A percentile compares a stretch with the other conserved stretches of the same genome.
Evolutionary conservation across 2,888 invertebrate genomes (phyloP).

Genomic region (Monopis laevigella): DNA sequence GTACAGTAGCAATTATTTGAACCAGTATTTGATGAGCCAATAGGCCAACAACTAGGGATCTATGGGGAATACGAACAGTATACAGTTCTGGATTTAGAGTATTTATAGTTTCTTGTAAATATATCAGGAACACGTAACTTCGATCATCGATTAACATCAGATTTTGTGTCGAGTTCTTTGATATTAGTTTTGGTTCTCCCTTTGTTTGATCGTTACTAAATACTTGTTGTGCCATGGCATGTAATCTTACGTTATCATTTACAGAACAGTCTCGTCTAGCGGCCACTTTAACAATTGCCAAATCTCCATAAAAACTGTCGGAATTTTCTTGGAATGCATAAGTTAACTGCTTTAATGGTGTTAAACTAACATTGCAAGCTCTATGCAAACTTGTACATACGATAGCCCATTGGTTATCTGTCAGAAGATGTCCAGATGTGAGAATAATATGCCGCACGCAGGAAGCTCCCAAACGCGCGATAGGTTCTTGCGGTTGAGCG

Average conservation of each 20-base stretch:
- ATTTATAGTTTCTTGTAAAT: constrained; percentile 77
- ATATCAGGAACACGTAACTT: constrained; percentile 88
- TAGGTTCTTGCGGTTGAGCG: constrained; percentile 88
- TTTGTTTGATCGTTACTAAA: constrained; percentile 68
- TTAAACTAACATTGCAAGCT: constrained; percentile 87
- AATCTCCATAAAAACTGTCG: constrained; percentile 93
- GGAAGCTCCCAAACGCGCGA: constrained; percentile 91
- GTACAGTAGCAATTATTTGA: constrained; percentile 87
- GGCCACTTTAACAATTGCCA: constrained; percentile 92
- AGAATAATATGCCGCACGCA: constrained; percentile 88
- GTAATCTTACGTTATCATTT: constrained; percentile 84
- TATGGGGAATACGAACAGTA: constrained; percentile 86
- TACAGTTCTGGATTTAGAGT: constrained; percentile 79
- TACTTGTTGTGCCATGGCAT: constrained; percentile 91
- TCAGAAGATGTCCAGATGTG: constrained; percentile 83
- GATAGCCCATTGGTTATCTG: constrained; percentile 87
- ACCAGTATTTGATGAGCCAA: constrained; percentile 92
- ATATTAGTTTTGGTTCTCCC: constrained; percentile 43
- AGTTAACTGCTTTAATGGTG: constrained; percentile 87
- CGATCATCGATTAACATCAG: constrained; percentile 78
- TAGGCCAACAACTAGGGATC: constrained; percentile 87
- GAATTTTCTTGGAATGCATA: constrained; percentile 91
- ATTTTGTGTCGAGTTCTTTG: constrained; percentile 48
- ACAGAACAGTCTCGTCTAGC: constrained; percentile 87
- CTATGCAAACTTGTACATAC: constrained; percentile 83